A percentile compares a stretch with the other conserved stretches of the same genome.
Evolutionary conservation across 2,888 invertebrate species (phyloP).

Genomic region (Ophioninae sp.): DNA sequence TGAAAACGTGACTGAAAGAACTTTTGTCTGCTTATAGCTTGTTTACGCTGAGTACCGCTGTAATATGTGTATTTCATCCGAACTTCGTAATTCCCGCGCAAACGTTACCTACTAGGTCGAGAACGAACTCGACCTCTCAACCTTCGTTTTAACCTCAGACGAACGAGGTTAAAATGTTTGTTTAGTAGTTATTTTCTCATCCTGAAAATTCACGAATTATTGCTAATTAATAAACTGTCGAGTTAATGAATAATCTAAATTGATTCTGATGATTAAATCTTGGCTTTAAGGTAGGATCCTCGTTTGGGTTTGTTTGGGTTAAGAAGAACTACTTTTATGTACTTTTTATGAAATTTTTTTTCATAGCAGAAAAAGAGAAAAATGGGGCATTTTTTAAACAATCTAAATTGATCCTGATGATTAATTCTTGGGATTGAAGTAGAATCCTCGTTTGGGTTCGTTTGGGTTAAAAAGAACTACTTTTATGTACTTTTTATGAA

Average conservation of each 20-base stretch:
- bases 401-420: not conserved
- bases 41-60: slow-evolving; percentile 16
- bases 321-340: no score
- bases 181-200: not conserved
- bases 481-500: no score
- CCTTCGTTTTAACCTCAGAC: not conserved
- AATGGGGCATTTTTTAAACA: no score
- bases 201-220: not conserved
- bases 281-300: no score
- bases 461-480: no score
- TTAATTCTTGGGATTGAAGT: no score
- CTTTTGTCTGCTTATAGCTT: slow-evolving; percentile 42
- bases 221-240: not conserved
- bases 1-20: slow-evolving; percentile 45
- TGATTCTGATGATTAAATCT: no score
- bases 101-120: not conserved
- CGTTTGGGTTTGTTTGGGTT: no score
- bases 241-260: not conserved
- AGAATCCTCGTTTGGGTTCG: no score
- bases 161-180: not conserved
- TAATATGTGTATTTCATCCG: slow-evolving; percentile 13
- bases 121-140: not conserved
- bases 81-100: not conserved
- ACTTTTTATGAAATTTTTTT: no score
- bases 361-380: no score